phyloP scores from a whole-genome alignment of 2,113 vertebrate species.

The Oenanthe melanoleuca region DNA sequence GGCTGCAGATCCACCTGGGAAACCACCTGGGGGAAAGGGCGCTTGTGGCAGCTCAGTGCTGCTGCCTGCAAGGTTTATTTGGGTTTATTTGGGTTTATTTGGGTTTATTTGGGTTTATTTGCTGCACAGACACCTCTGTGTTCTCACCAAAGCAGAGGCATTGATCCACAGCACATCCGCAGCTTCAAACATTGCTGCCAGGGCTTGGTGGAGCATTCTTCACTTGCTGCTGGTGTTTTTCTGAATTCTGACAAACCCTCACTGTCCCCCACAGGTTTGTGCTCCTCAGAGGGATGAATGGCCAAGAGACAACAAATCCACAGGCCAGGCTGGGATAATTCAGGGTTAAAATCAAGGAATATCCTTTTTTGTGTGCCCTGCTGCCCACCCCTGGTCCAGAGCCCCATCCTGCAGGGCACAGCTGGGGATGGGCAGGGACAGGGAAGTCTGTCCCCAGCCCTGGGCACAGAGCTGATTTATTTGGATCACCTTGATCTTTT shows the following conservation, averaged over 20 bases:
- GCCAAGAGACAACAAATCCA: neutral
- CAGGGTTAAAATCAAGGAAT: neutral
- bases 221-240: too few relatives aligned
- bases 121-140: neutral
- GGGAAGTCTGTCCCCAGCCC: neutral
- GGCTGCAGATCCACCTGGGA: neutral
- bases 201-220: neutral
- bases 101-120: neutral
- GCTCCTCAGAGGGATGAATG: neutral
- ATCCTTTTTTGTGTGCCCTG: neutral
- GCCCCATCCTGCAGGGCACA: neutral
- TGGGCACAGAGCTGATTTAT: neutral
- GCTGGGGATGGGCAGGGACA: neutral
- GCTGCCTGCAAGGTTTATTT: neutral
- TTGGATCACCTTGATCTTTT: constrained; percentile 47
- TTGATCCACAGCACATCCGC: neutral
- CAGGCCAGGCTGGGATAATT: neutral
- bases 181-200: neutral
- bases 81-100: neutral
- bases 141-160: neutral
- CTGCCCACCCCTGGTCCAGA: neutral
- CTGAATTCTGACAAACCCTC: constrained; percentile 14
- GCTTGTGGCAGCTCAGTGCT: neutral
- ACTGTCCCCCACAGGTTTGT: neutral
- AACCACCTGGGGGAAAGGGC: neutral